Conservation (phyloP, 2,888 invertebrate species). For the Rugalucina vietnamica region DNA sequence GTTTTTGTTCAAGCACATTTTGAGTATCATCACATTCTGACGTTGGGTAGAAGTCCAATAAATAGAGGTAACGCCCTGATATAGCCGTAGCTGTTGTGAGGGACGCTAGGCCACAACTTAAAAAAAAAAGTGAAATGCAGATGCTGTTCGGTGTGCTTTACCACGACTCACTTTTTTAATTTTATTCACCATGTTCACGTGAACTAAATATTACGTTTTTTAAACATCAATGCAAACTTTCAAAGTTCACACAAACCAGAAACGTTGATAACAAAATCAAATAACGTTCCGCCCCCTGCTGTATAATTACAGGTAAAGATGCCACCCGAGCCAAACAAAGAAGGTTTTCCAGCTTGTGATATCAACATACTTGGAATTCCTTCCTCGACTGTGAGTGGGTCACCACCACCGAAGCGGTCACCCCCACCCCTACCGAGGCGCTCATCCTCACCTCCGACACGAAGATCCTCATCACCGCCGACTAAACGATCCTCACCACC, state of each 20-base stretch:
- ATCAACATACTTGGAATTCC: neutral
- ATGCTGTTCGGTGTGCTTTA: too few relatives aligned
- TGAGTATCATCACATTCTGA: too few relatives aligned
- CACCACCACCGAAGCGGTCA: neutral
- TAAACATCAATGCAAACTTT: neutral
- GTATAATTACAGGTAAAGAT: conserved; percentile 7
- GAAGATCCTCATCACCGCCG: neutral
- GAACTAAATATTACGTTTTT: too few relatives aligned
- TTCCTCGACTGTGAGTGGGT: neutral
- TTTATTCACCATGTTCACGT: too few relatives aligned
- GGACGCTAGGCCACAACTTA: too few relatives aligned
- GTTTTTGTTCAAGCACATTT: too few relatives aligned
- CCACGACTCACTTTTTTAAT: too few relatives aligned
- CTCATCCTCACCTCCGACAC: neutral
- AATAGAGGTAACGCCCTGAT: too few relatives aligned
- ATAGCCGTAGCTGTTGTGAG: too few relatives aligned
- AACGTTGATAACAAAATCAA: neutral
- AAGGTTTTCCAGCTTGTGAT: conserved; percentile 7
- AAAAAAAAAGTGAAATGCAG: too few relatives aligned
- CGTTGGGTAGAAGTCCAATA: too few relatives aligned
- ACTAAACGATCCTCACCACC: conserved; percentile 36
- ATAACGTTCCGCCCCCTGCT: neutral
- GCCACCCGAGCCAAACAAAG: conserved; percentile 2
- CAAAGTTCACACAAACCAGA: neutral
- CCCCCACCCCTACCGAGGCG: neutral